Base-by-base conservation (phyloP, 2,888 invertebrate genomes). In the Pinctada fucata region DNA sequence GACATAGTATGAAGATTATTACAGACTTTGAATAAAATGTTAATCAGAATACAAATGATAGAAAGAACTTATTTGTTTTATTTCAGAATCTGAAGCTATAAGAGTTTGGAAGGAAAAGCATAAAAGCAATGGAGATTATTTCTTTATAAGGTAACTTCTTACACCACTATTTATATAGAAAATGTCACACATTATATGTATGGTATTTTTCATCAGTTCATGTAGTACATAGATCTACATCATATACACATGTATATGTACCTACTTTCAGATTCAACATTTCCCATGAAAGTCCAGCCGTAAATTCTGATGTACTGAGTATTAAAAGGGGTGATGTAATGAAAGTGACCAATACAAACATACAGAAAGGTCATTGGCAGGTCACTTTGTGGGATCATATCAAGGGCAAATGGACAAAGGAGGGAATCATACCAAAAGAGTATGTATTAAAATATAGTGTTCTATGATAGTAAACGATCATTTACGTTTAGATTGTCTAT, bases 371-470 rank as follows among this genome's bases (percentile, higher is more conserved):
- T 13, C 13, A 58, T 13, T 58, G 58, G 58, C 58, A 58, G 58
- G 58, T 58, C 58, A 58, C 58, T 58, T 13, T 58, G 13, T 58
- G 58, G 58, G 58, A 58, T 13, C 58, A 6, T 58, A 58, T 58
- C 58, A 58, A 58, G 58, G 6, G 58, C 13, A 13, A 58, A 58
- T 58, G 58, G 58, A 58, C 58, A 6, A 58, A 58, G 13, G 58
- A 58, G 13, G 58, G 58, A 58, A 58, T 58, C 58, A 58, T 58
- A 6, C 58, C 58, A 58, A 58, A 58, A 58, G 58, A 58, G 58
- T 58, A 13, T 58, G 58, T 58, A 58, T 58, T 58, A 6, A 10
- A 1, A 58, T 31, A 31, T 31, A 31, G 31, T 31, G 31, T 31
- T 31, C 31, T 31, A 31, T 31, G 31, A 31, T 31, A 31, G n/a